Evolutionary conservation across 1,140 invertebrate genomes (phyloP).

Genomic region (Lasaia peninsularis): DNA sequence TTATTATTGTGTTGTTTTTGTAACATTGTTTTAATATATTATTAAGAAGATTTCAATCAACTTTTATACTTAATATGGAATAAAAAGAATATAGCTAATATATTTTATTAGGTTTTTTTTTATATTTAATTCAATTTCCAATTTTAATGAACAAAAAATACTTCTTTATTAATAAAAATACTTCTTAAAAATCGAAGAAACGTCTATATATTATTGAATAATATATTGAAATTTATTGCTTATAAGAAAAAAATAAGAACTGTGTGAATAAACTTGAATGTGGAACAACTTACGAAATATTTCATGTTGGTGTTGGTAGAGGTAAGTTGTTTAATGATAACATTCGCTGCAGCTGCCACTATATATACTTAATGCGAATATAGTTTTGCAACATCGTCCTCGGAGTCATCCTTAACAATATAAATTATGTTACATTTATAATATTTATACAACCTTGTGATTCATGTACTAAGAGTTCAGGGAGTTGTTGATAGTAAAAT

Average conservation of each 20-base stretch:
- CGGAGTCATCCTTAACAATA: neutral
- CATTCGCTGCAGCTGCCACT: neutral
- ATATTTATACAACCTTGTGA: neutral
- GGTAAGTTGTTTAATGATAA: neutral
- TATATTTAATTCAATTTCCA: too few species aligned
- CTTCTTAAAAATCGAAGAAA: neutral
- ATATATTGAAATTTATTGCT: neutral
- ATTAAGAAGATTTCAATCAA: too few species aligned
- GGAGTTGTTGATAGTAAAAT: too few species aligned
- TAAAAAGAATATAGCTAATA: too few species aligned
- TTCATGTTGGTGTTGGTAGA: constrained; percentile 21
- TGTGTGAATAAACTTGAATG: neutral
- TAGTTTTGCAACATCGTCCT: neutral
- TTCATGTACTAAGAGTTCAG: too few species aligned
- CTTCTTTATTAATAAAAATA: too few species aligned
- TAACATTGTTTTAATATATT: too few species aligned
- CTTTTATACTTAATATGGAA: too few species aligned
- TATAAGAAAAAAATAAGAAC: too few species aligned
- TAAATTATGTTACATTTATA: neutral
- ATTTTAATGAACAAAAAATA: too few species aligned
- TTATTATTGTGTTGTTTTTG: too few species aligned
- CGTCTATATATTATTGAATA: neutral
- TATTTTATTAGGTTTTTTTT: too few species aligned
- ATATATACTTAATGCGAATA: neutral
- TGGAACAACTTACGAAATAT: constrained; percentile 22